Base-by-base conservation (phyloP, 2,888 invertebrate species). In the Drosophila hamatofila region DNA sequence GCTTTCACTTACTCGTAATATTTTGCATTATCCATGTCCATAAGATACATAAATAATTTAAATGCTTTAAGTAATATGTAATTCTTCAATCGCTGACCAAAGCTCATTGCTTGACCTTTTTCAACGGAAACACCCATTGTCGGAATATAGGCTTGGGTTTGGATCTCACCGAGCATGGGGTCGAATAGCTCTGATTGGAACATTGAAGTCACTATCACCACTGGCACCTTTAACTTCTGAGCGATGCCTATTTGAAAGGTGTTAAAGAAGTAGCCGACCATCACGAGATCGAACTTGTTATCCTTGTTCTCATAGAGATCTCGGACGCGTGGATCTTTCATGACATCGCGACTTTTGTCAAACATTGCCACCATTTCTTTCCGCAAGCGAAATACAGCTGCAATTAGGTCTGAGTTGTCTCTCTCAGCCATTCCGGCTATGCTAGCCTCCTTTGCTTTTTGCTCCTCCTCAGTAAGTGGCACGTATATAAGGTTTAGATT, bases 241-340 rank as follows among this genome's bases (percentile, higher is more conserved):
- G 88, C 91, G 2, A 90, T 74, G 1, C 85, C 90, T 1, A 89
- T 44, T 60, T 89, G 82, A 18, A 86, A 90, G 6, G 81, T 83
- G 51, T 91, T 92, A 51, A 92, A 64, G 33, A 92, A 91, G 64
- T 80, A 91, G 0, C 92, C 93, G n/a, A 90, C 11, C 21, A 92
- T 79, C 3, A 92, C 88, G 42, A 93, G 78, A 75, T 92, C 92
- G 44, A 86, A 87, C 37, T 86, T 78, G n/a, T 85, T 91, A 35
- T 78, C 83, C 0, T 80, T 62, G 60, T 91, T 87, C 4, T 91
- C 85, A 30, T 92, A 91, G 0, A 92, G 72, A 8, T 75, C 64
- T 8, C 62, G 82, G 14, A 92, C 88, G 0, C 78, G 78, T 3
- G 69, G 58, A 51, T 91, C 78, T 9, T 69, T 65, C 59, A 92